Base-by-base conservation (phyloP, 2,888 invertebrate genomes). In the Leuctra nigra region DNA sequence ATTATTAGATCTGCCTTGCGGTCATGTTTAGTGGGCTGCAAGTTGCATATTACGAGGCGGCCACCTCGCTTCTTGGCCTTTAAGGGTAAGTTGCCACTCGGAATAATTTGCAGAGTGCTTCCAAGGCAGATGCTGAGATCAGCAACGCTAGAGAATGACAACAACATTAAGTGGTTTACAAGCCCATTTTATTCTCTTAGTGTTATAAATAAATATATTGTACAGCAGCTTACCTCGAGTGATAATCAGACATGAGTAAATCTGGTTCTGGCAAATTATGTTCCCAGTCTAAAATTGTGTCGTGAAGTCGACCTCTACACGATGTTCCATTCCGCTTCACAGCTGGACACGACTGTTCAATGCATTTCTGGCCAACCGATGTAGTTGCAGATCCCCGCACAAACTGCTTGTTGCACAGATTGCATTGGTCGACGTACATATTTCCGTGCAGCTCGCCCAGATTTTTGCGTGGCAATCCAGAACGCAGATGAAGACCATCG, bases 251-350 rank as follows among this genome's bases (percentile, higher is more conserved):
- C 74, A 90, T 78, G 54, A 85, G 79, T 23, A 95, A 74, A 70
- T 95, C 95, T 66, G 83, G 80, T 63, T 88, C 86, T 0, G 98
- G 98, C 61, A 99, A 76, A 70, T 86, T 86, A 68, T 92, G 89
- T 67, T 99, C 98, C 99, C 99, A 99, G 72, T 99, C 99, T 38
- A 99, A 77, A 58, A 98, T 89, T 13, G 89, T 93, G 70, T 99
- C 98, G 63, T 84, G 79, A 54, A 98, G 75, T 62, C 85, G 80
- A 1, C 97, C 96, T 47, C 98, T 82, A 68, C 94, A 94, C n/a
- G 78, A 76, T n/a, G 91, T 80, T 23, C 79, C 77, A 41, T 77
- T 74, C 54, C 75, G 72, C 64, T 75, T 77, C 20, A 81, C 75
- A 7, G 83, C 81, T 36, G 83, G 83, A 64, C 88, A 86, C 33